Conservation (phyloP, 92 coral and sea anemone genomes). For the Bergia sp. region DNA sequence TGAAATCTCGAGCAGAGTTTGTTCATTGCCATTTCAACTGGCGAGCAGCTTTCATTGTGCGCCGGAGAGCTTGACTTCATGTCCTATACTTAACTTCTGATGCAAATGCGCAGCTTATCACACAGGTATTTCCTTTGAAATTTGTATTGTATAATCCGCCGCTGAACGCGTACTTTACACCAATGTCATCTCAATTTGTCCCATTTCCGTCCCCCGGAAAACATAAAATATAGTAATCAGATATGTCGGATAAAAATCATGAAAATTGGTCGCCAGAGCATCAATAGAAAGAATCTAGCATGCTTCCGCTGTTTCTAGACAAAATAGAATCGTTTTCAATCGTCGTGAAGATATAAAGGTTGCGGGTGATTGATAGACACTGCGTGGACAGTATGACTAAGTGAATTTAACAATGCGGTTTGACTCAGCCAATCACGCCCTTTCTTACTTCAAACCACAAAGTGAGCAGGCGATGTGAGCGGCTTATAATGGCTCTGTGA, state of each 20-base stretch:
- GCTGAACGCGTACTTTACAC: constrained; percentile 10
- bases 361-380: constrained; percentile 23
- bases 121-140: constrained; percentile 12
- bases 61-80: constrained; percentile 13
- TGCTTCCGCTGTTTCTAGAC: constrained; percentile 14
- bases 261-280: neutral
- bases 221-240: constrained; percentile 3
- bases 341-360: neutral
- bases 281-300: neutral
- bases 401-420: constrained; percentile 24
- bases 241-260: neutral
- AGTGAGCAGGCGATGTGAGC: neutral
- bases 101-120: neutral
- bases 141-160: neutral
- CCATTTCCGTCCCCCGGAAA: constrained; percentile 27
- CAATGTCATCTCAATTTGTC: constrained; percentile 23
- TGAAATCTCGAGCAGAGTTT: constrained; percentile 20
- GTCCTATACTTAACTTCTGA: neutral
- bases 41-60: constrained; percentile 10
- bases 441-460: neutral
- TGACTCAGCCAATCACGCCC: constrained; percentile 22
- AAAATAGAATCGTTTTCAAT: constrained; percentile 14
- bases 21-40: neutral
- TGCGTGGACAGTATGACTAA: neutral
- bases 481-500: constrained; percentile 6